phyloP scores from a whole-genome alignment of 2,888 invertebrate genomes.

The Phorcus lineatus region DNA sequence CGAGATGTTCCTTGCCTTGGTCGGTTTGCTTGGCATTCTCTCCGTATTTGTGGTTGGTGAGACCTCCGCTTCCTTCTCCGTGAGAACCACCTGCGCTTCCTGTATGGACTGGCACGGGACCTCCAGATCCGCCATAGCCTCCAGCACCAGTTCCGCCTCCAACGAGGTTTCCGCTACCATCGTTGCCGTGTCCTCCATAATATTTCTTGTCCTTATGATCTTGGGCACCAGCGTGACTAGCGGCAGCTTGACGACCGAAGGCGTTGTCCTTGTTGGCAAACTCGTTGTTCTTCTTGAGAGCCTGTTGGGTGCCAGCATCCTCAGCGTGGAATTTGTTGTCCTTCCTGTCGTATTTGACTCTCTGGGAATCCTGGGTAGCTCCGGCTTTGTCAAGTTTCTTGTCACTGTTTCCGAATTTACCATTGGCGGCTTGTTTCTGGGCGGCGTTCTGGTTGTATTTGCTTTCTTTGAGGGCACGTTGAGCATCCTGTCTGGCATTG shows the following conservation, averaged over 20 bases:
- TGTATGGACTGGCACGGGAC: background rate
- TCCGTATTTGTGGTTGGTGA: slow-evolving; percentile 29
- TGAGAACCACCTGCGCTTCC: background rate
- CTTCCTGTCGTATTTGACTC: slow-evolving; percentile 36
- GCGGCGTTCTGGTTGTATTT: slow-evolving; percentile 37
- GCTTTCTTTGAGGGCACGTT: slow-evolving; percentile 37
- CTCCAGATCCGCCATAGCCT: background rate
- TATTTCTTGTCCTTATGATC: slow-evolving; percentile 37
- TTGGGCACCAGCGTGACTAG: slow-evolving; percentile 31
- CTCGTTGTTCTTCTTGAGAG: slow-evolving; percentile 36
- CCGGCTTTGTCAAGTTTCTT: slow-evolving; percentile 36
- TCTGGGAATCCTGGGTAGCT: slow-evolving; percentile 35
- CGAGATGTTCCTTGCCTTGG: slow-evolving; percentile 25
- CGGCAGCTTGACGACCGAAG: slow-evolving; percentile 36
- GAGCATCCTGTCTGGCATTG: slow-evolving; percentile 31
- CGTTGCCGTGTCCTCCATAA: slow-evolving; percentile 35
- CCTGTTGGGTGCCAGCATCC: slow-evolving; percentile 35
- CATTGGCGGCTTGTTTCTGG: slow-evolving; percentile 37
- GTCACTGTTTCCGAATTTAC: slow-evolving; percentile 37
- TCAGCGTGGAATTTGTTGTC: slow-evolving; percentile 36
- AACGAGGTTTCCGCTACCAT: background rate
- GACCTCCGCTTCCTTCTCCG: slow-evolving; percentile 35
- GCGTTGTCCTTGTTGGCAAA: slow-evolving; percentile 37
- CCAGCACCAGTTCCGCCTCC: slow-evolving; percentile 15
- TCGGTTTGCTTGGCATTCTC: slow-evolving; percentile 32